phyloP scores from a whole-genome alignment of 1,140 invertebrate species.

The Elysia chlorotica region DNA sequence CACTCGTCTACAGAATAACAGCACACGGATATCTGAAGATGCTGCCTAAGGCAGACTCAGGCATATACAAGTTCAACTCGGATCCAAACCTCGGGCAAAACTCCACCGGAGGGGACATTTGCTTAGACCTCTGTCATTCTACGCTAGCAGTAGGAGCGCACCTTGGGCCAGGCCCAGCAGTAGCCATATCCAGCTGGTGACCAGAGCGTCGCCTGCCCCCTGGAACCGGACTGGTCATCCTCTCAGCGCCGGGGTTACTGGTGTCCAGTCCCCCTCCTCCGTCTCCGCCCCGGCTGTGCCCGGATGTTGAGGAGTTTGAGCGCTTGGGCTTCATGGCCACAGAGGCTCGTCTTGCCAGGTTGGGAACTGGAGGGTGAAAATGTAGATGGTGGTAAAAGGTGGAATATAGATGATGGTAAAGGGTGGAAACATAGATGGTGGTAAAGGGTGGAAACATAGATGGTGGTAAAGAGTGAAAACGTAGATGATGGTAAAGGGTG shows the following conservation, averaged over 20 bases:
- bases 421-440: neutral
- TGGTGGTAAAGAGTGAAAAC: neutral
- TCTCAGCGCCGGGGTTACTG: neutral
- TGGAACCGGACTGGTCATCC: neutral
- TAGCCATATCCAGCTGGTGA: too few relatives aligned
- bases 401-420: neutral
- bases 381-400: neutral
- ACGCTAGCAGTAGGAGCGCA: too few relatives aligned
- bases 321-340: neutral
- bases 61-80: too few relatives aligned
- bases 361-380: neutral
- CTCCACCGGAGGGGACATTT: too few relatives aligned
- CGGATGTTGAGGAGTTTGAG: neutral
- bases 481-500: neutral
- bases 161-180: too few relatives aligned
- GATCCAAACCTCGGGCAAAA: too few relatives aligned
- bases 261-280: too few relatives aligned
- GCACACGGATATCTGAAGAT: too few relatives aligned
- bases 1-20: too few relatives aligned
- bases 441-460: neutral
- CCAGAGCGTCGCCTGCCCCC: neutral
- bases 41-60: too few relatives aligned
- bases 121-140: too few relatives aligned
- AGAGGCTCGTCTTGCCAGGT: neutral
- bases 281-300: too few relatives aligned